These are phyloP conservation scores for Conomelus anceps DNA, from an alignment of 2,888 invertebrate species.

Conservation along the genomic window DNA sequence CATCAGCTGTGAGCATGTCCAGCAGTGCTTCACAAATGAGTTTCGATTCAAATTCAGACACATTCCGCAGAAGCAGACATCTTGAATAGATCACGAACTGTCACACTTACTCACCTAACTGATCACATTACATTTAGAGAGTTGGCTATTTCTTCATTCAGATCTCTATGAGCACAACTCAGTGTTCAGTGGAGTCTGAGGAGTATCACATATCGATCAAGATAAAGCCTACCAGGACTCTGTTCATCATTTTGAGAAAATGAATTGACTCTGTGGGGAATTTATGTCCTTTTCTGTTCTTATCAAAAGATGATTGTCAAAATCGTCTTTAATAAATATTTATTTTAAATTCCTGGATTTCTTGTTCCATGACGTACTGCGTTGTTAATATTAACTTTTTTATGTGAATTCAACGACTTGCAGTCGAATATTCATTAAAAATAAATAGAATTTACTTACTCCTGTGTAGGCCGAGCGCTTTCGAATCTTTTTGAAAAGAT, in stretches of 20 bases:
- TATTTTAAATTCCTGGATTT: no score
- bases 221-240: background rate
- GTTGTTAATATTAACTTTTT: no score
- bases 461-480: no score
- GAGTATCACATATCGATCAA: background rate
- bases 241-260: background rate
- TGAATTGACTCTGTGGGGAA: background rate
- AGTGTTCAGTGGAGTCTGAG: no score
- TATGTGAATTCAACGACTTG: no score
- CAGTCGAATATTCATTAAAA: no score
- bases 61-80: background rate
- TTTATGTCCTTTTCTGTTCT: background rate
- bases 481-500: no score
- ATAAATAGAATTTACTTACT: no score
- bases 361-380: no score
- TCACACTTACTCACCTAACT: background rate
- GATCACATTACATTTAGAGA: background rate
- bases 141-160: background rate
- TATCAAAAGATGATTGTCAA: no score
- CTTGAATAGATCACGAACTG: background rate
- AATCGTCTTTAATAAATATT: no score
- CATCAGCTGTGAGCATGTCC: background rate
- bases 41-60: background rate
- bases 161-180: background rate
- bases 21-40: background rate